Evolutionary conservation across 2,797 vertebrate species (phyloP).

Genomic region (Aldrovandia affinis): DNA sequence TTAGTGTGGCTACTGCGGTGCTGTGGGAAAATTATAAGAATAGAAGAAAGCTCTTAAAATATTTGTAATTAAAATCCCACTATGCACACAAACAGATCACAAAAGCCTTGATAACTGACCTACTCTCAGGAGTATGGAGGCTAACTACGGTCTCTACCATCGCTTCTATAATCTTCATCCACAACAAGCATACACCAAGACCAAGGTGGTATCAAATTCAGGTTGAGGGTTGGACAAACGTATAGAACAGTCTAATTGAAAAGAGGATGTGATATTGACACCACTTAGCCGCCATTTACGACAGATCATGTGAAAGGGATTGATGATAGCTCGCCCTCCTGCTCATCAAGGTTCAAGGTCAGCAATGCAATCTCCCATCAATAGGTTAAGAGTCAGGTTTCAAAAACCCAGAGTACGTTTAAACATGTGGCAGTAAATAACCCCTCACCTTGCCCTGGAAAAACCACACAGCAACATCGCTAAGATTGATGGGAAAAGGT

Average conservation of each 20-base stretch:
- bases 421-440: conserved; percentile 13
- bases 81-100: conserved; percentile 12
- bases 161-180: background rate
- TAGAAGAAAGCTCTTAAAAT: background rate
- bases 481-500: background rate
- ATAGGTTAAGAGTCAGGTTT: conserved; percentile 24
- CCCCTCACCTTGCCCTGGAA: background rate
- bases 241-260: background rate
- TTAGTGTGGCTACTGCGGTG: background rate
- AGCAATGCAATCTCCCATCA: conserved; percentile 23
- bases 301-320: conserved; percentile 14
- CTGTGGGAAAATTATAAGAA: conserved; percentile 26
- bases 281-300: background rate
- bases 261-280: background rate
- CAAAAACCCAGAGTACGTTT: background rate
- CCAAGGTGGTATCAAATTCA: background rate
- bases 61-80: conserved; percentile 34
- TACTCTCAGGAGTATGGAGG: background rate
- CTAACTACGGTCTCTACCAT: background rate
- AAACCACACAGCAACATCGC: background rate
- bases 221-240: no score
- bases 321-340: conserved; percentile 2
- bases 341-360: conserved; percentile 28
- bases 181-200: background rate
- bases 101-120: background rate